Evolutionary conservation across 2,797 vertebrate genomes (phyloP).

Genomic region (Hirundo rustica): DNA sequence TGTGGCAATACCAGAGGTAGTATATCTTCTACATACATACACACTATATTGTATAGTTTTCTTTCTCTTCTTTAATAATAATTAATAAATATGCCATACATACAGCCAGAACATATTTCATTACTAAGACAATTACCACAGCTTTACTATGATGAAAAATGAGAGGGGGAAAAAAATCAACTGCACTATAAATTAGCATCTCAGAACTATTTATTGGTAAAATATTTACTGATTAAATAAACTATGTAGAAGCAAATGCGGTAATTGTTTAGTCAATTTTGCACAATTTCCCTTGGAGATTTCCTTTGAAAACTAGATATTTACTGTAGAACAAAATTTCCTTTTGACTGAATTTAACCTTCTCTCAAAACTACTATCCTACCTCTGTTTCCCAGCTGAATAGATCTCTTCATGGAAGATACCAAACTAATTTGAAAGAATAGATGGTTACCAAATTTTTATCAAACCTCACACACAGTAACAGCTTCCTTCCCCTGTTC

Average conservation of each 20-base stretch:
- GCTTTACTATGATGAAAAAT: neutral
- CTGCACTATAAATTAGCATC: neutral
- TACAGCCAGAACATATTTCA: neutral
- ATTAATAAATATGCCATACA: neutral
- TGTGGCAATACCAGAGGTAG: neutral
- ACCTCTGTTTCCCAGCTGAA: neutral
- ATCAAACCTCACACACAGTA: neutral
- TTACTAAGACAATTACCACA: neutral
- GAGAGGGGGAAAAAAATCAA: neutral
- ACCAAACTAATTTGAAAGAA: neutral
- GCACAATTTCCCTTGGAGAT: neutral
- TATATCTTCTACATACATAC: neutral
- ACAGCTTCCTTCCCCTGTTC: neutral
- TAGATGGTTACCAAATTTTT: rapidly evolving
- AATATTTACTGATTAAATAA: neutral
- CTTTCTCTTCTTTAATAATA: neutral
- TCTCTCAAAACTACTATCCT: neutral
- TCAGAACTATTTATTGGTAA: neutral
- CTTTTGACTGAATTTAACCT: neutral
- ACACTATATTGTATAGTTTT: neutral
- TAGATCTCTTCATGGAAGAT: neutral
- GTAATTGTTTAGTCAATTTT: neutral
- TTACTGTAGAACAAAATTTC: neutral
- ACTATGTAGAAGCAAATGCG: neutral
- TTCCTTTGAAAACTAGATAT: neutral